Evolutionary conservation across 2,113 vertebrate species (phyloP).

Genomic region (Saguinus midas): DNA sequence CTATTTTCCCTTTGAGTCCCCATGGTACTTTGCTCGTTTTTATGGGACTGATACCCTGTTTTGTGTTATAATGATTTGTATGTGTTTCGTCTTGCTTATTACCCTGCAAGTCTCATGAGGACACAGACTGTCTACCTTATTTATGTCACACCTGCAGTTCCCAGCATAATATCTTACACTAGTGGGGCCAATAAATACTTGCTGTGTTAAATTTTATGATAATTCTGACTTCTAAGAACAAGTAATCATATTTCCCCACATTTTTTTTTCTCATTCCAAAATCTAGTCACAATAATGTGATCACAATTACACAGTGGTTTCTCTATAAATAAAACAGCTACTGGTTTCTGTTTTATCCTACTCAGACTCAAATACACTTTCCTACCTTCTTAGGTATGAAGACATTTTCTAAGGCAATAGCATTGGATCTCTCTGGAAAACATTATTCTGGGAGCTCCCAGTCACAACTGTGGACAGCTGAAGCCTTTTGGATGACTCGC

Average conservation of each 20-base stretch:
- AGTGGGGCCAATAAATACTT: not conserved
- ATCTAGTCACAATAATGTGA: not conserved
- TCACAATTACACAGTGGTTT: not conserved
- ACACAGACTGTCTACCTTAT: not conserved
- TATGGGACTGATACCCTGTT: not conserved
- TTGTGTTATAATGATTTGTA: not conserved
- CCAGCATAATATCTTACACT: not conserved
- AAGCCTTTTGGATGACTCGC: not conserved
- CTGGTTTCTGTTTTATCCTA: not conserved
- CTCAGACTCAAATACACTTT: not conserved
- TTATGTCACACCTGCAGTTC: not conserved
- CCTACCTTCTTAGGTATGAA: not conserved
- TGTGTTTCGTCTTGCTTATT: not conserved
- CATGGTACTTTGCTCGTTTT: not conserved
- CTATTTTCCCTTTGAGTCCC: not conserved
- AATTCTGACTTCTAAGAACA: constrained; percentile 8
- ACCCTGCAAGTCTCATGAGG: not conserved
- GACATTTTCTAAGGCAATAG: not conserved
- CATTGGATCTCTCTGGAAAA: not conserved
- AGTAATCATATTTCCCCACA: not conserved
- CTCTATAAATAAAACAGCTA: not conserved
- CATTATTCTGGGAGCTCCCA: not conserved
- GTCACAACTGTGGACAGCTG: not conserved
- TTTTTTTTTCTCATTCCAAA: constrained; percentile 3
- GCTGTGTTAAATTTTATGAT: constrained; percentile 32